Evolutionary conservation across 2,797 vertebrate species (phyloP).

Genomic region (Delichon dasypus): DNA sequence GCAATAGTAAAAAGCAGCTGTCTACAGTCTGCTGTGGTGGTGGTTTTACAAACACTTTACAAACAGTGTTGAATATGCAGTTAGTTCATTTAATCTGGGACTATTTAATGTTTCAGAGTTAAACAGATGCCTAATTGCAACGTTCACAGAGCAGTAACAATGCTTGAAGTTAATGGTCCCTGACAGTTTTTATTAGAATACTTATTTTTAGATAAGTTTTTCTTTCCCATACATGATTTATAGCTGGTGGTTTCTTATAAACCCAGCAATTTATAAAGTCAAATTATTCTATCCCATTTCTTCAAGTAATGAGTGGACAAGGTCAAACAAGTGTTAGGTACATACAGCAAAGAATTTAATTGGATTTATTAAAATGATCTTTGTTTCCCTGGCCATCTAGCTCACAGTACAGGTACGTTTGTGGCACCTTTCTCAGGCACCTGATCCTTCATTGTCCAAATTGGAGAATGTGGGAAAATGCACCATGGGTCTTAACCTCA

Average conservation of each 20-base stretch:
- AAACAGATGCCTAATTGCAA: conserved; percentile 37
- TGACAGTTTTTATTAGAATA: neutral
- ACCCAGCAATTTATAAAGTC: neutral
- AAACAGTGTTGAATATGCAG: neutral
- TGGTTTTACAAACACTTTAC: neutral
- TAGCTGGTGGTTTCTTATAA: neutral
- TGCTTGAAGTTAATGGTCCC: conserved; percentile 2
- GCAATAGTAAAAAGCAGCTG: neutral
- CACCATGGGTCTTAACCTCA: neutral
- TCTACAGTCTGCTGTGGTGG: neutral
- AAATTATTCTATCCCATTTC: neutral
- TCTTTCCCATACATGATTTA: neutral
- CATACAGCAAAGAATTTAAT: neutral
- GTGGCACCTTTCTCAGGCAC: neutral
- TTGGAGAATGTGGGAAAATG: neutral
- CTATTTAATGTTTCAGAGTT: neutral
- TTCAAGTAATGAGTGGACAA: neutral
- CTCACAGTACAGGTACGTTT: neutral
- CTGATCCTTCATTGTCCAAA: neutral
- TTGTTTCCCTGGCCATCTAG: neutral
- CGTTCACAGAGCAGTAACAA: neutral
- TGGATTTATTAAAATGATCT: neutral
- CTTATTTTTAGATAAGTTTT: neutral
- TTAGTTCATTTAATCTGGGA: neutral
- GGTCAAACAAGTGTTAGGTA: neutral